Conservation (phyloP, 2,888 invertebrate species). For the Bellardia bayeri region DNA sequence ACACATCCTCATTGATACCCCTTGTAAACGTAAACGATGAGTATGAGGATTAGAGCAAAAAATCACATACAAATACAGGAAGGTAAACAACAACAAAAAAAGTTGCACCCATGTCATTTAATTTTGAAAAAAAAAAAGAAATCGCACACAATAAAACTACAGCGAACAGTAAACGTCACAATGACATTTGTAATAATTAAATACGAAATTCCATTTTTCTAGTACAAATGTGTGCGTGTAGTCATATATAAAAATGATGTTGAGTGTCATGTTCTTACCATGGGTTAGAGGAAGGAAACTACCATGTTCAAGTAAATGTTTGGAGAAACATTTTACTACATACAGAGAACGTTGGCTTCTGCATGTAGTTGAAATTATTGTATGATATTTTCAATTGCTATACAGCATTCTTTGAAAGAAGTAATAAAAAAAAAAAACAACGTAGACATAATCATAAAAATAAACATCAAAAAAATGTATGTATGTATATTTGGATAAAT, state of each 20-base stretch:
- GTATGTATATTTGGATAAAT: constrained; percentile 53
- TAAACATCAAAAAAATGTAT: constrained; percentile 50
- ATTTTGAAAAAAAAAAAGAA: constrained; percentile 20
- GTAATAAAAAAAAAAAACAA: constrained; percentile 42
- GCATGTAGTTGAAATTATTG: constrained; percentile 24
- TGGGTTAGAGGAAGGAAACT: constrained; percentile 30
- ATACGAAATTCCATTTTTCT: constrained; percentile 56
- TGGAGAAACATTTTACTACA: constrained; percentile 13
- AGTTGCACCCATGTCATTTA: constrained; percentile 53
- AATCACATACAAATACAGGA: constrained; percentile 5
- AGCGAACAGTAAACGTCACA: constrained; percentile 58
- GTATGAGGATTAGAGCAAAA: background rate
- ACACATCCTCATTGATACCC: constrained; percentile 5
- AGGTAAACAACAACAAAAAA: constrained; percentile 65
- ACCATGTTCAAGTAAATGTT: background rate
- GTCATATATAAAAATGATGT: background rate
- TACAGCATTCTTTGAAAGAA: constrained; percentile 32
- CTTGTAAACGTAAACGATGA: background rate
- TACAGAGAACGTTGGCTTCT: constrained; percentile 4
- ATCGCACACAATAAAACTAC: constrained; percentile 49
- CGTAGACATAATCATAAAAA: constrained; percentile 72
- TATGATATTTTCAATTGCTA: constrained; percentile 60
- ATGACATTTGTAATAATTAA: constrained; percentile 78
- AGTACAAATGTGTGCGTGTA: background rate
- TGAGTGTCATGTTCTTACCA: background rate